A percentile compares a stretch with the other conserved stretches of the same genome.
Evolutionary conservation across 2,797 vertebrate genomes (phyloP).

Genomic region (Gephyroberyx darwinii): DNA sequence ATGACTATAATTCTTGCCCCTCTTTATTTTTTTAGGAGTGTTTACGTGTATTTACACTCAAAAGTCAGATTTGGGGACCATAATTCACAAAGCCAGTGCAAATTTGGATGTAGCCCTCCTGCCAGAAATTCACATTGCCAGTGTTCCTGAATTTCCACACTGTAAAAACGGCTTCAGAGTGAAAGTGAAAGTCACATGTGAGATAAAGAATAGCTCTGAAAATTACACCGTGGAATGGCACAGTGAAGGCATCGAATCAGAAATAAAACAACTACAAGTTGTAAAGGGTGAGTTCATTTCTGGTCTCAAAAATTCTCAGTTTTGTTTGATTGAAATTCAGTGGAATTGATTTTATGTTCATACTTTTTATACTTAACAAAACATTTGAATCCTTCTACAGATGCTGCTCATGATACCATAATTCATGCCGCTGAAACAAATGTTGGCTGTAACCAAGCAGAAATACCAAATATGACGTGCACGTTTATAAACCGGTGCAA

Average conservation of each 20-base stretch:
- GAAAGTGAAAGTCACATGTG: accelerated
- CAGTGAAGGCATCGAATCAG: accelerated
- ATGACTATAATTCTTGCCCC: not conserved
- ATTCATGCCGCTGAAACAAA: accelerated
- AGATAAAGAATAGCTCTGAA: constrained; percentile 27
- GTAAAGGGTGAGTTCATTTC: not conserved
- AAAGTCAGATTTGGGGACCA: accelerated
- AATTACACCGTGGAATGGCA: constrained; percentile 35
- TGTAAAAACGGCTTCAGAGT: accelerated
- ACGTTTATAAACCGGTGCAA: constrained; percentile 45
- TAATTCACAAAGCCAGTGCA: constrained; percentile 58
- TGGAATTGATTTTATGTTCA: not conserved
- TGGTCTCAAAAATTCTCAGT: not conserved
- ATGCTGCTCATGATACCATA: not conserved
- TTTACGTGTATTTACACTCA: constrained; percentile 58
- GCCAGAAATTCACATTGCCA: constrained; percentile 51
- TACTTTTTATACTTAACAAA: not conserved
- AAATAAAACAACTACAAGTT: accelerated
- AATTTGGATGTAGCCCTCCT: constrained; percentile 63
- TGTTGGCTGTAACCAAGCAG: accelerated
- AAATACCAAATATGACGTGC: not conserved
- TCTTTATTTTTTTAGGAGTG: constrained; percentile 54
- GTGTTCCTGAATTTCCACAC: constrained; percentile 45
- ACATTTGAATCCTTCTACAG: constrained; percentile 7
- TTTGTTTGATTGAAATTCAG: not conserved